Evolutionary conservation across 1,140 invertebrate species (phyloP), one percentile per base, ranked within the genome.

Genomic region (Chlorops oryzae): DNA sequence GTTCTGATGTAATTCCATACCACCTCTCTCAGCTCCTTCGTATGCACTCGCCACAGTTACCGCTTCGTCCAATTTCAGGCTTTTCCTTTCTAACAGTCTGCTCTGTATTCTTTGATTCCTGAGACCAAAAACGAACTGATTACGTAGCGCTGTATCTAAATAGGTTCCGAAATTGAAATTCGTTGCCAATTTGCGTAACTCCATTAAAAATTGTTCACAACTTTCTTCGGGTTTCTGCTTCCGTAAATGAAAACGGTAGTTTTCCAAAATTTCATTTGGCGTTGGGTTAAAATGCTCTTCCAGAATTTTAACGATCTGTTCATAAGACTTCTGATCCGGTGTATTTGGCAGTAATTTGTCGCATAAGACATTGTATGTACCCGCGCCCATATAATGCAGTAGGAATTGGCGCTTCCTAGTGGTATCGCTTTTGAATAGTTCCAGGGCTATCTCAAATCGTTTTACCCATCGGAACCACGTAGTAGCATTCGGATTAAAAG

Each of bases 41-140:
- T 37, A 23, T 38, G 39, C 39, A 21, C 18, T 9, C 23, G 39
- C 39, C 20, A 21, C n/a, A 5, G 5, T 18, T 9, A 21, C 5
- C 23, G 39, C 39, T 18, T 41, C 20, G 20, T 41, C 39, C 39
- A 41, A 20, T 12, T 18, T 41, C 6, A 41, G 17, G 15, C 12
- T 41, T 41, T 41, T 21, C n/a, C 13, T 37, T n/a, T n/a, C n/a
- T 21, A 20, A 18, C 20, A 41, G n/a, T 41, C 15, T 35, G 35
- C 20, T 48, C 18, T 49, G 48, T 5, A 54, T 56, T 44, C 20
- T 39, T 38, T 20, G 21, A 18, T 37, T 39, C 18, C 18, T 35
- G 25, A 59, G 28, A 13, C 52, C 59, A 53, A 59, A 61, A 46
- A 61, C 57, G 28, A 61, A 61, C 45, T 61, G 52, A 35, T 61